Base-by-base conservation (phyloP, 2,113 vertebrate genomes). In the Setophaga coronata region DNA sequence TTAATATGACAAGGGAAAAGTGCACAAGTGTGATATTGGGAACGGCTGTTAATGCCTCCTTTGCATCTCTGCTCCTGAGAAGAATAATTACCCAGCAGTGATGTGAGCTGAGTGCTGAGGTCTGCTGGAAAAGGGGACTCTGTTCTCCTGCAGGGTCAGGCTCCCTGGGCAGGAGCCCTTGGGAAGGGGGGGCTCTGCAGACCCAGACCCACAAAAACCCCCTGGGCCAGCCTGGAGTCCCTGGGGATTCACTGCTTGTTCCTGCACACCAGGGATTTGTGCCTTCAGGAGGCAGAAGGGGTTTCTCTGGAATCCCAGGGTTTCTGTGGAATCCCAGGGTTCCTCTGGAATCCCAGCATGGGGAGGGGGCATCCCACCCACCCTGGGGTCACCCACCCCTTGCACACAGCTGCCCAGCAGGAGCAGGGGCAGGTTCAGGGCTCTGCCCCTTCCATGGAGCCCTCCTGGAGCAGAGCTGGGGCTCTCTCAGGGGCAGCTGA, bases 1-100 rank as follows among this genome's bases (percentile, higher is more conserved):
- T 95, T 95, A 95, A 93, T 89, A 82, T 76, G 91, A 96, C 89
- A 93, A 81, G 83, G 33, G 72, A 95, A 87, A 93, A 93, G 81
- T 77, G 82, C 71, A 85, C 61, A 93, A 95, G 85, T 92, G 94
- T 85, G 89, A 33, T 89, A 69, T 93, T 95, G 73, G 82, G 78
- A 91, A 88, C 0, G 12, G 40, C 70, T 94, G 66, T 65, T 96
- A 95, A 95, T 94, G 71, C 78, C 81, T 87, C 36, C 89, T 94
- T 87, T 93, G 58, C 89, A 76, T 93, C 70, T 96, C 89, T 93
- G 76, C 74, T 77, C 61, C 61, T 96, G 77, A 76, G 87, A 87
- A 61, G 93, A 90, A 65, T 93, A 91, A 94, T 94, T 93, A 54
- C 58, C 66, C 23, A 61, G 91, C 61, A 77, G 70, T 29, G 72